Base-by-base conservation (phyloP, 2,888 invertebrate genomes). In the Catocala fraxini region DNA sequence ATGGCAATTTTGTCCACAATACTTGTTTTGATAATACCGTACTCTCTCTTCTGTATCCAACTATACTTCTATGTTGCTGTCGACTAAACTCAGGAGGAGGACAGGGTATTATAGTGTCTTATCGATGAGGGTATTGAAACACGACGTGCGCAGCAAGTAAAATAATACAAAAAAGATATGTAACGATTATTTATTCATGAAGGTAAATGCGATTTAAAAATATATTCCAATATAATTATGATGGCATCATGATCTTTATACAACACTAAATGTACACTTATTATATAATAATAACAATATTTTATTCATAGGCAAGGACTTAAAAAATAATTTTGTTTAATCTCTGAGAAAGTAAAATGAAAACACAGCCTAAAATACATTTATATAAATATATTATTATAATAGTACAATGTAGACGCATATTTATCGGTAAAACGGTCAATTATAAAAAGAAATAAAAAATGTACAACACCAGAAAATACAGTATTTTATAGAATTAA, bases 201-300 rank as follows among this genome's bases (percentile, higher is more conserved):
- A 73, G 67, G 76, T 92, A 93, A 92, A 93, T 92, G 91, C 92
- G 85, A 87, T 85, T 88, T 89, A 89, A 85, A 91, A 89, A 90
- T 90, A 91, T 89, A 89, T 84, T 84, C 82, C 81, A 84, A 83
- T 79, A 78, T 79, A 80, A 87, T 83, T 86, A 90, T 79, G 84
- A 91, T 92, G 92, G 92, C 92, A 91, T 89, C 91, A 79, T 82
- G 85, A 84, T 87, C 67, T 84, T 84, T 88, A 86, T 90, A 91
- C 84, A 89, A 85, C 72, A 85, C 83, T 83, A 81, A 85, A 90
- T 89, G 75, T 91, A 91, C 89, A 89, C 90, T 90, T 90, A 90
- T 65, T 74, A 80, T 67, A 79, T 81, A 82, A 75, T 56, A 15
- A 87, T 87, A 87, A 89, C 86, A 88, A 80, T 79, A 79, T 72